These are phyloP conservation scores for Nemopilema nomurai DNA, from an alignment of 30 jellyfish, hydroid and myxozoan species.

Conservation along the genomic window DNA sequence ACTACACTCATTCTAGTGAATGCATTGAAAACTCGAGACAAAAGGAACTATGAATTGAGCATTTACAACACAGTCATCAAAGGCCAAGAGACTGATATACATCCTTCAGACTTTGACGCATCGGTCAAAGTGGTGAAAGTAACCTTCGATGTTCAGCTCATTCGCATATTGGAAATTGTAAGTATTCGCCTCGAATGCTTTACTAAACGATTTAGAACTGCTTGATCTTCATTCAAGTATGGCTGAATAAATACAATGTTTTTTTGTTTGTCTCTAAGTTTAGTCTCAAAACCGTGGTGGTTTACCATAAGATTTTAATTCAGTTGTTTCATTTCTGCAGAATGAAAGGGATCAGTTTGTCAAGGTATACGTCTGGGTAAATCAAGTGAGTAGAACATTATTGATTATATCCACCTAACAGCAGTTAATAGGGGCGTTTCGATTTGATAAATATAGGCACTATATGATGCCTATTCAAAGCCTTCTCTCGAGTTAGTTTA, in stretches of 20 bases:
- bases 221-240: not conserved
- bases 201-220: too few relatives aligned
- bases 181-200: too few relatives aligned
- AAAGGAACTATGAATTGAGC: not conserved
- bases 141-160: slow-evolving; percentile 65
- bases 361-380: slow-evolving; percentile 52
- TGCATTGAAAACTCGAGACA: not conserved
- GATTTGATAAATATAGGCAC: too few relatives aligned
- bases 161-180: slow-evolving; percentile 62
- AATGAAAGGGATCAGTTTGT: slow-evolving; percentile 54
- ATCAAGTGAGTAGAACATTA: slow-evolving; percentile 36
- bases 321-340: not conserved
- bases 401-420: not conserved
- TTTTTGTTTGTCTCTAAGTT: not conserved
- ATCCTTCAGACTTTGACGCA: not conserved
- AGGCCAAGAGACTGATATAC: not conserved
- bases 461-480: too few relatives aligned
- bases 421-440: not conserved
- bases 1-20: not conserved
- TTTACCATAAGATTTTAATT: not conserved
- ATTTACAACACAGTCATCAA: not conserved
- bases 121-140: slow-evolving; percentile 30
- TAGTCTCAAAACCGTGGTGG: not conserved
- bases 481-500: too few relatives aligned
- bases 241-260: not conserved